Conservation (phyloP, 2,797 vertebrate species). For the Emys orbicularis region DNA sequence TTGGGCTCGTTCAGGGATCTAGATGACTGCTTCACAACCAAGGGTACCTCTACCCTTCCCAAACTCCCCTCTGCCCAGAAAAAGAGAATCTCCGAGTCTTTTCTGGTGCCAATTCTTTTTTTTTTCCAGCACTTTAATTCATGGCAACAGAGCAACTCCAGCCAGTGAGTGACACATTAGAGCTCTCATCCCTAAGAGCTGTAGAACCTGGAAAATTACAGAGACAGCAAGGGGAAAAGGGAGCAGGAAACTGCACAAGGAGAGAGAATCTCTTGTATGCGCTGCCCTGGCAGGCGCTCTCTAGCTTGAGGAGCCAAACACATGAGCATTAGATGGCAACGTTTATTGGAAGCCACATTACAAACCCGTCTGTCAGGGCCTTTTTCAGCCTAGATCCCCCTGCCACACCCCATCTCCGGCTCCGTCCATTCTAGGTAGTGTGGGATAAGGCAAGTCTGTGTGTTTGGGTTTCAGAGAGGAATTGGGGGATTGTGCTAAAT, state of each 20-base stretch:
- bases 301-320: too few species aligned
- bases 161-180: background rate
- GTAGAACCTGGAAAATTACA: background rate
- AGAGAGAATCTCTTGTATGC: background rate
- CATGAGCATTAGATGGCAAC: too few species aligned
- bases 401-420: background rate
- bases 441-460: background rate
- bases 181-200: background rate
- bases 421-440: background rate
- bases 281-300: background rate
- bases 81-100: conserved; percentile 45
- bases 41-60: background rate
- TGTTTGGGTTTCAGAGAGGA: background rate
- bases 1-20: background rate
- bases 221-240: background rate
- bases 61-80: background rate
- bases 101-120: background rate
- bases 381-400: background rate
- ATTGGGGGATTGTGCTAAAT: background rate
- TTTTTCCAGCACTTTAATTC: conserved; percentile 62
- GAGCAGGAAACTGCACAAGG: background rate
- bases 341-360: background rate
- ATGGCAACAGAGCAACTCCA: conserved; percentile 63
- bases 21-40: background rate
- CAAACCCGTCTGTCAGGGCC: background rate